phyloP scores from a whole-genome alignment of 2,797 vertebrate species.

The Phrynocephalus vlangalii region DNA sequence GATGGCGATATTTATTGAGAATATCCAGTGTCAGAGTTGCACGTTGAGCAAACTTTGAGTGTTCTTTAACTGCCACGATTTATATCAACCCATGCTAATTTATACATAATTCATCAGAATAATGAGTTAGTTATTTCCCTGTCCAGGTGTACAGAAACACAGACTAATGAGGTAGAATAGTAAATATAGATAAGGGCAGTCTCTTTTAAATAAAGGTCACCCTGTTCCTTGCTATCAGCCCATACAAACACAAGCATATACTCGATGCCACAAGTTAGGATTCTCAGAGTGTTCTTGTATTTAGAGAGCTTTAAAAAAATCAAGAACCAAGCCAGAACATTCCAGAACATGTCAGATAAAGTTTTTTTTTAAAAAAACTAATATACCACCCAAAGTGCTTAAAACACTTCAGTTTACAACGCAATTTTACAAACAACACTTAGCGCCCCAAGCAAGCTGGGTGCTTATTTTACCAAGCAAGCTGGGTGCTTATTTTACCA shows the following conservation, averaged over 20 bases:
- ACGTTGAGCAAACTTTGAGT: background rate
- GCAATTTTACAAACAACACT: too few species aligned
- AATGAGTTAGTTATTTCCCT: slow-evolving; percentile 2
- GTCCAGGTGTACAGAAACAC: slow-evolving; percentile 8
- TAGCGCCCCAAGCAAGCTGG: too few species aligned
- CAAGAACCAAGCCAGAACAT: background rate
- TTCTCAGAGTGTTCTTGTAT: background rate
- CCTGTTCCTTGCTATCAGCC: background rate
- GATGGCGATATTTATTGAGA: background rate
- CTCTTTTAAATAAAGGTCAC: background rate
- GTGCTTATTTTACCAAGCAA: too few species aligned
- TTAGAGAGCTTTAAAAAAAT: background rate
- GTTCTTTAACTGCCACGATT: slow-evolving; percentile 9
- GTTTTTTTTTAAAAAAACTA: too few species aligned
- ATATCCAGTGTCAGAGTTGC: background rate
- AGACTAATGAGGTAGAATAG: background rate
- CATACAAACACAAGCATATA: background rate
- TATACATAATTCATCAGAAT: background rate
- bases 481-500: too few species aligned
- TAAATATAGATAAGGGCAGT: slow-evolving; percentile 20
- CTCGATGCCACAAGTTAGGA: background rate
- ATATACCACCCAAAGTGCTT: too few species aligned
- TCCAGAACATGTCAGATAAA: background rate
- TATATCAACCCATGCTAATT: background rate
- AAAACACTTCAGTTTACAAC: too few species aligned